Percentiles rank a stretch among this genome's conserved stretches.
phyloP scores from a whole-genome alignment of 2,797 vertebrate species.

The Melanotaenia nigrans region DNA sequence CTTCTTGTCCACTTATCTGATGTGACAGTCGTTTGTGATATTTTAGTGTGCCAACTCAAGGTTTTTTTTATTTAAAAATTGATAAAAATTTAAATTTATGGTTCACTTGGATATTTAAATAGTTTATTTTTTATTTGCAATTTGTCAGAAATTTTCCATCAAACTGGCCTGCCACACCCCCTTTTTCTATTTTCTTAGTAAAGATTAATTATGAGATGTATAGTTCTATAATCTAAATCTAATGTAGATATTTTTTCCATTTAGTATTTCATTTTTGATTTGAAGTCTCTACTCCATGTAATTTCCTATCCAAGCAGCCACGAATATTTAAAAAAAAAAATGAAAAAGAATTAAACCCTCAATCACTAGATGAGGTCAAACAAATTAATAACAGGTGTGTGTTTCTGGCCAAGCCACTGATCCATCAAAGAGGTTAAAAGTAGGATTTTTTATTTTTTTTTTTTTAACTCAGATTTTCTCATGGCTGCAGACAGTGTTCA shows the following conservation, averaged over 20 bases:
- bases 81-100: background rate
- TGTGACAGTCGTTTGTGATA: background rate
- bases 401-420: background rate
- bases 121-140: background rate
- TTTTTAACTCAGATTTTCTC: conserved; percentile 56
- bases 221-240: background rate
- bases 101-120: background rate
- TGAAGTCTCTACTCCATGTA: background rate
- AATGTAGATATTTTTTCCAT: background rate
- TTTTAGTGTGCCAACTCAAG: background rate
- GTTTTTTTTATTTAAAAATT: background rate
- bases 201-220: background rate
- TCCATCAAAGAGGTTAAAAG: conserved; percentile 15
- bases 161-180: background rate
- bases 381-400: background rate
- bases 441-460: background rate
- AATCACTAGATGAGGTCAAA: background rate
- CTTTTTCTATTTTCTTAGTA: background rate
- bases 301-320: background rate
- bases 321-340: background rate
- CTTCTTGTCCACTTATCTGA: background rate
- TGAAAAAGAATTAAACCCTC: background rate
- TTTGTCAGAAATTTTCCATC: background rate
- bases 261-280: background rate
- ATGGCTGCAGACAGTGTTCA: conserved; percentile 69